These are phyloP conservation scores for Pipistrellus kuhlii DNA, from an alignment of 2,797 vertebrate species.

Conservation along the genomic window DNA sequence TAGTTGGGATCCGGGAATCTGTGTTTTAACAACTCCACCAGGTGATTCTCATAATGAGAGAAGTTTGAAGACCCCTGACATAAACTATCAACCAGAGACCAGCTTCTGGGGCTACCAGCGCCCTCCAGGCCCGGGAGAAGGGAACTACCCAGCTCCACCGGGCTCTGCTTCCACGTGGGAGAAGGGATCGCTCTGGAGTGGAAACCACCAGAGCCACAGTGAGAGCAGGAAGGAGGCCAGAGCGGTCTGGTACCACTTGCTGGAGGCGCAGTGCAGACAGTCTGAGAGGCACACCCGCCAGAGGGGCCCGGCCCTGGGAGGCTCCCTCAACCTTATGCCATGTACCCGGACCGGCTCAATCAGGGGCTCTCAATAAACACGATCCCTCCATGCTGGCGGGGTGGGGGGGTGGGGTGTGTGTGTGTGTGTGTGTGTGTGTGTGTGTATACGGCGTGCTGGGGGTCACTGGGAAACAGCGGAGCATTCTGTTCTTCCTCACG, in stretches of 20 bases:
- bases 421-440: no score
- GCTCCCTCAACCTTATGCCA: background rate
- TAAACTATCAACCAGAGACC: background rate
- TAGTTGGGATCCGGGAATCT: no score
- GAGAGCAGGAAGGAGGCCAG: background rate
- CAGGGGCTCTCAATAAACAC: background rate
- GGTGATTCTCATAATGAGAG: no score
- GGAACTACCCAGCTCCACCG: no score
- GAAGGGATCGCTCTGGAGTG: background rate
- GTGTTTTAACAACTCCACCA: no score
- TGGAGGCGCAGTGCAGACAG: background rate
- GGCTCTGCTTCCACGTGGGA: accelerated
- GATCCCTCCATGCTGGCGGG: no score
- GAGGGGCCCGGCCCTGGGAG: no score
- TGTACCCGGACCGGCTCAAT: background rate
- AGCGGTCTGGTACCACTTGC: background rate
- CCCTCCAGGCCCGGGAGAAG: accelerated
- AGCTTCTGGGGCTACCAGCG: background rate
- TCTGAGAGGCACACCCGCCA: background rate
- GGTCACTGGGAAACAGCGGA: background rate
- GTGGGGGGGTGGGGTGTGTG: no score
- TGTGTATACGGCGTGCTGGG: no score
- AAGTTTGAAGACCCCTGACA: no score
- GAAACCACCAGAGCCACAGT: background rate
- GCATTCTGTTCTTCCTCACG: background rate